Percentiles rank a stretch among this genome's conserved stretches.
Conservation (phyloP, 2,888 invertebrate genomes). For the Drosophila multiciliata region DNA sequence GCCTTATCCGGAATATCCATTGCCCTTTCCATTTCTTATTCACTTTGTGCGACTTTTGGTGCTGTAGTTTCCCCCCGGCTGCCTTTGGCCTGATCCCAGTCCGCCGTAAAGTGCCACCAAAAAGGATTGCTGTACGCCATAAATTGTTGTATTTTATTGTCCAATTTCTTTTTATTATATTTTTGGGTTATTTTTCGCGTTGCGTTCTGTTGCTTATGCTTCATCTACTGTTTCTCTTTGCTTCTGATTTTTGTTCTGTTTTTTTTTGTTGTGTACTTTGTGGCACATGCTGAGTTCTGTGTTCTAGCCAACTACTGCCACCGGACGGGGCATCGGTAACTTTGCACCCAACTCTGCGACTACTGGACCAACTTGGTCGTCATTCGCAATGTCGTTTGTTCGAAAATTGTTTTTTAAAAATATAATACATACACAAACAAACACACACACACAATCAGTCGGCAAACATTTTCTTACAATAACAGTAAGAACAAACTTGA, state of each 20-base stretch:
- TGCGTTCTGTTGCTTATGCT: constrained; percentile 70
- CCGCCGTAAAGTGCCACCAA: constrained; percentile 65
- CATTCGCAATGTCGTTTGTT: constrained; percentile 68
- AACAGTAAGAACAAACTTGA: constrained; percentile 55
- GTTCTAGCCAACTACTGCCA: constrained; percentile 39
- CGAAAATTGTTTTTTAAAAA: constrained; percentile 73
- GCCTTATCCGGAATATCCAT: constrained; percentile 56
- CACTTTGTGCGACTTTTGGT: constrained; percentile 63
- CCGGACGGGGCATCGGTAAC: constrained; percentile 23
- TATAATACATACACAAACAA: constrained; percentile 45
- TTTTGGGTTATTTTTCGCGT: constrained; percentile 66
- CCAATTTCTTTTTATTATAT: constrained; percentile 81
- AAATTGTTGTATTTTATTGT: constrained; percentile 81
- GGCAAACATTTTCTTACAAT: constrained; percentile 44
- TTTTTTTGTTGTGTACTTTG: constrained; percentile 56
- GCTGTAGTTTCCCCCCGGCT: constrained; percentile 15
- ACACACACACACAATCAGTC: constrained; percentile 12
- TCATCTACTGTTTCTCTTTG: constrained; percentile 69
- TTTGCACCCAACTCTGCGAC: constrained; percentile 8
- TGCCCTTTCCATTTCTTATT: not conserved
- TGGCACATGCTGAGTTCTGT: constrained; percentile 71
- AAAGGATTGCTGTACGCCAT: constrained; percentile 78
- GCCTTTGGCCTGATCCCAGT: constrained; percentile 15
- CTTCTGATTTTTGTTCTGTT: constrained; percentile 42
- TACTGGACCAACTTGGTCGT: constrained; percentile 61